These are phyloP conservation scores for Mesoligia furuncula DNA, from an alignment of 2,888 invertebrate species.

Conservation along the genomic window DNA sequence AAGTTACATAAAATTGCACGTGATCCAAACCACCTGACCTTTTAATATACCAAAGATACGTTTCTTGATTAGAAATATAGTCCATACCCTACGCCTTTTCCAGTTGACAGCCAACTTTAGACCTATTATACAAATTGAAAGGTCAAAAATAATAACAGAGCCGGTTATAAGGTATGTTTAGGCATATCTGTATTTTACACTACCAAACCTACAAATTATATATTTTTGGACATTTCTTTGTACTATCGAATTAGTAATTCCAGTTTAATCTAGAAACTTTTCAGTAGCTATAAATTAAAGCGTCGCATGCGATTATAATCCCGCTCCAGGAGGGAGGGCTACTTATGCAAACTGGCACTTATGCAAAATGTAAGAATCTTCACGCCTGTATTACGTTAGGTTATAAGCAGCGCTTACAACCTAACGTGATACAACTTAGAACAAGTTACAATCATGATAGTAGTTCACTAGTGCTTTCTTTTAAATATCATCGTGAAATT, in stretches of 20 bases:
- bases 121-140: constrained; percentile 8
- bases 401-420: constrained; percentile 29
- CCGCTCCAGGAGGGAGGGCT: constrained; percentile 50
- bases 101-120: background rate
- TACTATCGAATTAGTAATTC: constrained; percentile 50
- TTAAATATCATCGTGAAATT: background rate
- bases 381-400: constrained; percentile 39
- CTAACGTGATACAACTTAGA: background rate
- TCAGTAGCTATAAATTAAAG: constrained; percentile 58
- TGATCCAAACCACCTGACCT: background rate
- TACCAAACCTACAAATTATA: constrained; percentile 2
- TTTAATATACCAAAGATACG: background rate
- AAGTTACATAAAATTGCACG: background rate
- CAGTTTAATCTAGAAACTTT: constrained; percentile 49
- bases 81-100: background rate
- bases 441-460: constrained; percentile 34
- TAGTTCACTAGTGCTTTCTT: background rate
- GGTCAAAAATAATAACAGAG: constrained; percentile 30
- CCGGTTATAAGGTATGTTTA: background rate
- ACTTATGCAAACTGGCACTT: constrained; percentile 65
- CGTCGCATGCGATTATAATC: constrained; percentile 62
- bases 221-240: constrained; percentile 34
- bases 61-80: background rate
- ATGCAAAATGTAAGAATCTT: constrained; percentile 63
- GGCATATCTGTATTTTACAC: constrained; percentile 1